Conservation (phyloP, 2,888 invertebrate genomes). For the Diploptera punctata region DNA sequence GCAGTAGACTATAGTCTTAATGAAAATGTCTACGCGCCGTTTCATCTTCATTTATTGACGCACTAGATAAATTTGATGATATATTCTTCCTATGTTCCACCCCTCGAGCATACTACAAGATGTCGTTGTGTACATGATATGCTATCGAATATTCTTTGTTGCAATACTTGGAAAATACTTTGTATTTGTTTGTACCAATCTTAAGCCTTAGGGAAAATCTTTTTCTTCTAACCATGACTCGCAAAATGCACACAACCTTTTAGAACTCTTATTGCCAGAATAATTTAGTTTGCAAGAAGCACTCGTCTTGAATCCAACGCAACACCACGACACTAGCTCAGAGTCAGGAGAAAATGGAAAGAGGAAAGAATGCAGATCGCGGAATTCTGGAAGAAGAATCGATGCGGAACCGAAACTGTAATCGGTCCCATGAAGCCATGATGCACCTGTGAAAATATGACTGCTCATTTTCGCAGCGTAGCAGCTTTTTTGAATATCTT, state of each 20-base stretch:
- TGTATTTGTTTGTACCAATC: background rate
- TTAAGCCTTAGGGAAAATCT: background rate
- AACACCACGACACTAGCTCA: too few species aligned
- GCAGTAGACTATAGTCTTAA: background rate
- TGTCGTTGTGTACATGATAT: background rate
- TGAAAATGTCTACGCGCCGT: background rate
- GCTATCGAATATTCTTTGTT: background rate
- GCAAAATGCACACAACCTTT: background rate
- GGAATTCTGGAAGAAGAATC: background rate
- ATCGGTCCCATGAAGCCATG: background rate
- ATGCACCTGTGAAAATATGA: background rate
- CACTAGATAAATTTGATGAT: background rate
- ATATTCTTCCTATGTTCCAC: background rate
- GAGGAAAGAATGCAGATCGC: background rate
- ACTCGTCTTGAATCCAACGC: background rate
- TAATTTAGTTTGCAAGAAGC: background rate
- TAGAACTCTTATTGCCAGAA: background rate
- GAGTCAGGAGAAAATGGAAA: background rate
- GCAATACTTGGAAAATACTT: background rate
- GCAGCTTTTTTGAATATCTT: background rate
- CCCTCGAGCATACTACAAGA: background rate
- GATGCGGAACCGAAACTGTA: background rate
- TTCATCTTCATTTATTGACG: slow-evolving; percentile 5
- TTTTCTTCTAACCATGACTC: background rate
- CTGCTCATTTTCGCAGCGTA: background rate